Evolutionary conservation across 1,140 invertebrate species (phyloP), one percentile per base, ranked within the genome.

Genomic region (Choristoneura fumiferana): DNA sequence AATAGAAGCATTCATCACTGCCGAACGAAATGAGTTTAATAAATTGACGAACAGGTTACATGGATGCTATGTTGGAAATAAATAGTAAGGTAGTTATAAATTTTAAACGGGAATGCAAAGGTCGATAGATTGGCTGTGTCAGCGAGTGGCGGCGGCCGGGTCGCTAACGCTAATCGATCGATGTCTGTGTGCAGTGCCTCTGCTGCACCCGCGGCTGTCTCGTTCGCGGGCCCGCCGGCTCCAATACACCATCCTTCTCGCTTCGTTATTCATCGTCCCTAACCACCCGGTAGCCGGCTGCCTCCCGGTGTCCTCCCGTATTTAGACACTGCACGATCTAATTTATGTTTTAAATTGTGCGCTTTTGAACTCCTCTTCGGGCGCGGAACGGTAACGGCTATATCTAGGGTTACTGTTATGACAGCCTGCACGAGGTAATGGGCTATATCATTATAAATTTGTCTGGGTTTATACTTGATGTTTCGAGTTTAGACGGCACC

Each of bases 281-380:
- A 85, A 84, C 82, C 80, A 79, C 78, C 81, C 81, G 82, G 84
- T 83, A 87, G 81, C 79, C 74, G 70, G 62, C 64, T 73, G 65
- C 79, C 76, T 78, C 76, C 75, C 79, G 67, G 63, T 81, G 68
- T 82, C 77, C 80, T 76, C 71, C 74, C 74, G 71, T 85, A 85
- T 86, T 85, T 86, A 88, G 80, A 84, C 73, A 79, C 73, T 77
- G 77, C 74, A 81, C 77, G 84, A 84, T 84, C 80, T 84, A 88
- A 88, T 86, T 86, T 82, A 84, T 86, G 76, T 87, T 82, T 81
- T 73, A 83, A 83, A 83, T 83, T 81, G 70, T 74, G 61, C 70
- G 67, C 74, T 81, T 79, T 80, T 72, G 76, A 74, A 76, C 58
- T 74, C 66, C 70, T 63, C 49, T 15, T 68, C 40, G 59, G 61